These are phyloP conservation scores for Nipponia nippon DNA, from an alignment of 2,113 vertebrate species.

Conservation along the genomic window DNA sequence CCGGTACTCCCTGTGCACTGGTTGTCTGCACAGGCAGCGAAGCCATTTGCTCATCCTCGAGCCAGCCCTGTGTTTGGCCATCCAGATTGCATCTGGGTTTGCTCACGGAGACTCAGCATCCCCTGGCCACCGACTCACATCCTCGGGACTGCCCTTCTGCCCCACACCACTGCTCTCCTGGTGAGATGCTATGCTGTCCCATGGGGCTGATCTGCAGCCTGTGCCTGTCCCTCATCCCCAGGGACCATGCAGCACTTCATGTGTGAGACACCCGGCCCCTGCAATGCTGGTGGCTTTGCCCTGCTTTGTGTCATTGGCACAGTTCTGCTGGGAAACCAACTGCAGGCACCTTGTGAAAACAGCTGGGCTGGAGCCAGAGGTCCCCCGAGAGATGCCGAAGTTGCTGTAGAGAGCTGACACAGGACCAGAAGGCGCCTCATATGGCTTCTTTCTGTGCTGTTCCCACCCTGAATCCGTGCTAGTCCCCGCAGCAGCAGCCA, in stretches of 20 bases:
- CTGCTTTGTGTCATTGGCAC: neutral
- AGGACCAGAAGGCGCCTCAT: neutral
- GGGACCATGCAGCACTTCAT: accelerated
- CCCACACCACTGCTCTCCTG: neutral
- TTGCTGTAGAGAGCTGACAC: neutral
- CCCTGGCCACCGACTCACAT: accelerated
- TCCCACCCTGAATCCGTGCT: accelerated
- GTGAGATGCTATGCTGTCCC: too few species aligned
- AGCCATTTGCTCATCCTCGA: neutral
- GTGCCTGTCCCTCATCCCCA: neutral
- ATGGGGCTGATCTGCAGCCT: neutral
- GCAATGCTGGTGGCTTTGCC: neutral
- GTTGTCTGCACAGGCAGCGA: neutral
- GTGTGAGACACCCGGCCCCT: accelerated
- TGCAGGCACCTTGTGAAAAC: neutral
- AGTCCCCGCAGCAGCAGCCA: neutral
- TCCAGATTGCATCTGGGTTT: neutral
- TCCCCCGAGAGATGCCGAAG: neutral
- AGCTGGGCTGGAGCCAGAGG: neutral
- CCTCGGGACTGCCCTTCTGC: neutral
- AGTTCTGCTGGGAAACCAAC: neutral
- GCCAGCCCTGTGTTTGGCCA: neutral
- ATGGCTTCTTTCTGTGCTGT: neutral
- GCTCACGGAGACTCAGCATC: accelerated
- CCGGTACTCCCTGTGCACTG: accelerated